Conservation (phyloP, 2,888 invertebrate genomes). For the Pimpla rufipes region DNA sequence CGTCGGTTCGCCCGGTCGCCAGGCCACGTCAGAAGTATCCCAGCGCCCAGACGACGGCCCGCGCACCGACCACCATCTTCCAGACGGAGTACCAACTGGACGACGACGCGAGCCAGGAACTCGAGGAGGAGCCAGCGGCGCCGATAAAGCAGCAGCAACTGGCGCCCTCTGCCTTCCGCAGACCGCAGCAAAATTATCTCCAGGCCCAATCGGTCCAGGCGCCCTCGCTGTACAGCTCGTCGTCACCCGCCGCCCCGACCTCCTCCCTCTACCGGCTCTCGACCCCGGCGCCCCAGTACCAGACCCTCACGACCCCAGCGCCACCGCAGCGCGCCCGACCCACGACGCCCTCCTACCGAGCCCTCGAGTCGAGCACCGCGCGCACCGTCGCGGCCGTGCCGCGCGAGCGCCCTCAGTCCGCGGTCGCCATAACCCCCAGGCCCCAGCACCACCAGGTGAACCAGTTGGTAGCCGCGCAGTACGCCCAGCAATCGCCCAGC, state of each 20-base stretch:
- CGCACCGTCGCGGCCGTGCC: conserved; percentile 72
- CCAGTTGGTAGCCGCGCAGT: conserved; percentile 82
- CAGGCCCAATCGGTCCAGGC: conserved; percentile 77
- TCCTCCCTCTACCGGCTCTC: conserved; percentile 85
- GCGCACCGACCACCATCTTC: conserved; percentile 89
- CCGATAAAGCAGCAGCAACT: conserved; percentile 87
- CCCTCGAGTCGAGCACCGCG: conserved; percentile 79
- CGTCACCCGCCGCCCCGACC: conserved; percentile 84
- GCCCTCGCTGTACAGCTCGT: conserved; percentile 77
- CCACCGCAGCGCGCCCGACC: conserved; percentile 82
- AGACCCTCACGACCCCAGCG: conserved; percentile 89
- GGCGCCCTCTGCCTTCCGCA: conserved; percentile 83
- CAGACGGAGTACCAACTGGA: conserved; percentile 89
- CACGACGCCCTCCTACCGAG: conserved; percentile 76
- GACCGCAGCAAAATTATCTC: conserved; percentile 83
- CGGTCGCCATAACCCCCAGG: conserved; percentile 87
- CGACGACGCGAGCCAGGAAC: conserved; percentile 87
- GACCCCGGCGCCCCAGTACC: conserved; percentile 88
- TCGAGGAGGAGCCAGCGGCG: conserved; percentile 87
- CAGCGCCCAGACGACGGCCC: conserved; percentile 84
- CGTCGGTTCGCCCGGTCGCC: conserved; percentile 86
- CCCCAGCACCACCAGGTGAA: conserved; percentile 81
- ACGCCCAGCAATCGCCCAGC: conserved; percentile 80
- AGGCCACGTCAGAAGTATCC: conserved; percentile 85
- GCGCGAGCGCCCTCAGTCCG: conserved; percentile 81